A percentile compares a stretch with the other conserved stretches of the same genome.
These are phyloP conservation scores for Todiramphus chloris DNA, from an alignment of 2,113 vertebrate species.

Conservation along the genomic window DNA sequence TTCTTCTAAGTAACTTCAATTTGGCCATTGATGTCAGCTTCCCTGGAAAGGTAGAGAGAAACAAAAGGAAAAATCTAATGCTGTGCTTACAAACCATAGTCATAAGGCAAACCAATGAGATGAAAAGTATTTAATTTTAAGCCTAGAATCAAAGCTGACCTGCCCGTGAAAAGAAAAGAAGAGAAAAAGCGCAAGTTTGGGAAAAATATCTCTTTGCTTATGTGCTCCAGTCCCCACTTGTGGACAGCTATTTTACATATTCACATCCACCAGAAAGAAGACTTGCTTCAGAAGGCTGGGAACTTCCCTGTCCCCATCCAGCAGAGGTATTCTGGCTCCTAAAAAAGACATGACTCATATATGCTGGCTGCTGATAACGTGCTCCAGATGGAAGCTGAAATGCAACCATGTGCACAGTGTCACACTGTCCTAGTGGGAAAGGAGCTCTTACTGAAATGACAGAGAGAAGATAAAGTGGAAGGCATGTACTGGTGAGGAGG, in stretches of 20 bases:
- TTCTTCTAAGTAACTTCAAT: neutral
- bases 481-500: accelerated
- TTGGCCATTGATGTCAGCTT: neutral
- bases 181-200: neutral
- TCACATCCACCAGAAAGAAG: neutral
- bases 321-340: neutral
- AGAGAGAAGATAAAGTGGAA: neutral
- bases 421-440: neutral
- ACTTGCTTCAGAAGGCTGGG: neutral
- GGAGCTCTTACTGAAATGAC: neutral
- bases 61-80: neutral
- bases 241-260: neutral
- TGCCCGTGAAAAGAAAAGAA: neutral
- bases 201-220: neutral
- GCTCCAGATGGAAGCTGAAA: neutral
- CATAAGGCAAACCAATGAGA: neutral
- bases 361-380: neutral
- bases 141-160: neutral
- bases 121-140: neutral
- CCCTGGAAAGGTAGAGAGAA: neutral
- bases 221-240: neutral
- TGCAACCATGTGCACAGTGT: neutral
- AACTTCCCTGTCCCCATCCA: neutral
- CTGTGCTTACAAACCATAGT: neutral
- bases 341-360: neutral